phyloP scores from a whole-genome alignment of 2,888 invertebrate species.

The Hanleya hanleyi region DNA sequence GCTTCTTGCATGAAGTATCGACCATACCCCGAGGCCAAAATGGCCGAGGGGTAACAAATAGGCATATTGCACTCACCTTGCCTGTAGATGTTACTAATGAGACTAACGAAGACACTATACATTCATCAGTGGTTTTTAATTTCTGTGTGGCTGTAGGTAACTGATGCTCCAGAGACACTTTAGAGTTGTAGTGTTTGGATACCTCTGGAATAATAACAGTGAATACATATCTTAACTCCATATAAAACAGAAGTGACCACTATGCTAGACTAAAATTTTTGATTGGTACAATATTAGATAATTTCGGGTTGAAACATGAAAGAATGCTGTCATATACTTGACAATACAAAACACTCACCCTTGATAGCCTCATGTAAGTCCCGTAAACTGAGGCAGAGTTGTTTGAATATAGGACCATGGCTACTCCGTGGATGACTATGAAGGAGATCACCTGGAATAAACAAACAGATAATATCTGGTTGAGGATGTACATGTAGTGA shows the following conservation, averaged over 20 bases:
- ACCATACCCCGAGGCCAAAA: too few species aligned
- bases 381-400: constrained; percentile 54
- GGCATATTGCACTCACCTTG: too few species aligned
- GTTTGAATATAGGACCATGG: constrained; percentile 60
- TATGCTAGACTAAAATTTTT: too few species aligned
- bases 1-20: too few species aligned
- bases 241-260: too few species aligned
- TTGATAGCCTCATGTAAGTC: constrained; percentile 65
- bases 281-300: neutral
- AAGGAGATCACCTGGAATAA: constrained; percentile 51
- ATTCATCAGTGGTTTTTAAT: constrained; percentile 74
- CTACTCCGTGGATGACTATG: constrained; percentile 57
- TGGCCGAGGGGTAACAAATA: too few species aligned
- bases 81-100: constrained; percentile 70
- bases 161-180: constrained; percentile 74
- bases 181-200: constrained; percentile 71
- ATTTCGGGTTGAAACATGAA: too few species aligned
- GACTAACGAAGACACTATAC: constrained; percentile 73
- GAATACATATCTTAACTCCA: too few species aligned
- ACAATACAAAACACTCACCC: constrained; percentile 49
- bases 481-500: too few species aligned
- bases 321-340: too few species aligned
- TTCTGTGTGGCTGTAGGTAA: constrained; percentile 74
- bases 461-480: neutral
- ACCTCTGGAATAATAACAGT: constrained; percentile 68